Evolutionary conservation across 2,797 vertebrate genomes (phyloP).

Genomic region (Liasis olivaceus): DNA sequence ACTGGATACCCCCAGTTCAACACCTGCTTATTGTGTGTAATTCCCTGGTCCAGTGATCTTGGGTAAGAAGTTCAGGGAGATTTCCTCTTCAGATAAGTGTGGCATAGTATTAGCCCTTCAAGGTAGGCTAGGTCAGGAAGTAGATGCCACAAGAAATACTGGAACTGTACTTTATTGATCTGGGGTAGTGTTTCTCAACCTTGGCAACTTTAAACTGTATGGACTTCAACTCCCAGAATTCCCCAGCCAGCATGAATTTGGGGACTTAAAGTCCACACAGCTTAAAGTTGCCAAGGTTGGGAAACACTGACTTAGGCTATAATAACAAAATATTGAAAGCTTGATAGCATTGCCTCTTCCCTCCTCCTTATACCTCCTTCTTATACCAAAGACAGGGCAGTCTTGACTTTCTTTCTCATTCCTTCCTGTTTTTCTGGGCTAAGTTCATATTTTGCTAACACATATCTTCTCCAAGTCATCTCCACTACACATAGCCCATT

Average conservation of each 20-base stretch:
- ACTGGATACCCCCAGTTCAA: background rate
- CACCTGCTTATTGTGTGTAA: background rate
- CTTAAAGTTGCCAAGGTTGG: background rate
- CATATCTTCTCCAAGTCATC: background rate
- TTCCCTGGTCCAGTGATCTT: background rate
- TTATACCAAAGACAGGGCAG: background rate
- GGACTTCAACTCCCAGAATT: background rate
- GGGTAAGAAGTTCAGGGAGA: background rate
- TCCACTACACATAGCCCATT: background rate
- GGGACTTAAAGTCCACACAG: background rate
- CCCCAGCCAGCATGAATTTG: background rate
- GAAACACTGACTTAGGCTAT: background rate
- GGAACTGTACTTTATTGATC: background rate
- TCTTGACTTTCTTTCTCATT: background rate
- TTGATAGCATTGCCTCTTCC: background rate
- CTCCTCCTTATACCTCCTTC: background rate
- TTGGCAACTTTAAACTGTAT: background rate
- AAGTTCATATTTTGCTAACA: background rate
- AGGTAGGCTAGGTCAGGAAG: background rate
- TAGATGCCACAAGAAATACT: background rate
- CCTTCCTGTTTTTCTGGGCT: background rate
- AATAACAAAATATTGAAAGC: background rate
- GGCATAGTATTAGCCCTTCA: background rate
- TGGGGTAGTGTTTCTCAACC: background rate
- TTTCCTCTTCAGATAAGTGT: background rate